Evolutionary conservation across 2,797 vertebrate species (phyloP), one percentile per base, ranked within the genome.

Genomic region (Enteromius thamalakanensis): DNA sequence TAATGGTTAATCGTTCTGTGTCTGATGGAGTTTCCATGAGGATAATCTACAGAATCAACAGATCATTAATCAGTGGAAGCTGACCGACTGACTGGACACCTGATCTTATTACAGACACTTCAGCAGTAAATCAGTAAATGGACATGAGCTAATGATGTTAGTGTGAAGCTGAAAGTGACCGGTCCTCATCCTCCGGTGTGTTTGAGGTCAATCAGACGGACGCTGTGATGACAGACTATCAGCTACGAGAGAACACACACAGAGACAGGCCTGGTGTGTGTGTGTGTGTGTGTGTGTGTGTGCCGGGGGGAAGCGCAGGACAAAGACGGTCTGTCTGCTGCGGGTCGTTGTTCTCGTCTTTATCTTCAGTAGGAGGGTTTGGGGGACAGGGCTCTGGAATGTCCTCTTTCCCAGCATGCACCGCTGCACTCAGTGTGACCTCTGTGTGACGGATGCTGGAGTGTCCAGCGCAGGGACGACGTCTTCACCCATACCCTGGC

Each of bases 311-410:
- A 93, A 90, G 89, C 89, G 89, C 91, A 89, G 93, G 96, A 98
- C 97, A 99, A 98, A 97, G 95, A 92, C 94, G 93, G 94, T 96
- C 96, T 98, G 97, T 98, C 96, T 96, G 95, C 94, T 92, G 40
- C 29, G 40, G 42, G 37, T 74, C 23, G 70, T 74, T 96, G 96
- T 97, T 95, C 95, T 95, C 89, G 83, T 93, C 94, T 94, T 94
- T 95, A 97, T 96, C 95, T 96, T 95, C 92, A 87, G 88, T 91
- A 90, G 89, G 91, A 90, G 90, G 87, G 89, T 92, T 93, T 92
- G 91, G 93, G 96, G 87, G 77, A 76, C 82, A 64, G 37, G 69
- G 60, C 42, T 89, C 70, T 86, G 88, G 89, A 68, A 80, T 79
- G 75, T 89, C 79, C 37, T 80, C 0, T 17, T 0, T 90, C 90